These are phyloP conservation scores for Vombatus ursinus DNA, from an alignment of 2,113 vertebrate genomes.

Conservation along the genomic window DNA sequence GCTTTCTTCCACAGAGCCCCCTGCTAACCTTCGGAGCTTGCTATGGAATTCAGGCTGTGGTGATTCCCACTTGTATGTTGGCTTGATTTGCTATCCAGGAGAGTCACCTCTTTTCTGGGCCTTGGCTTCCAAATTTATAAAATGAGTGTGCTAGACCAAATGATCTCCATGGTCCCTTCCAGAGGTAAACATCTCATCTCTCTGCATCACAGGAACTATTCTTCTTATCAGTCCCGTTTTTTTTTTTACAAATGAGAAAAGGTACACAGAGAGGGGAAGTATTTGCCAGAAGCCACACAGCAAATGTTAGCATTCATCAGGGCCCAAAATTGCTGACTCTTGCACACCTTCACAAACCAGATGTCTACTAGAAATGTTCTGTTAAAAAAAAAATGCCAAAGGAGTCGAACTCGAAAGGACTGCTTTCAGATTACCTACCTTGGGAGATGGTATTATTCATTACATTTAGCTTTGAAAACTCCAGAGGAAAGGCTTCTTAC, in stretches of 20 bases:
- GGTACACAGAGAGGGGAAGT: background rate
- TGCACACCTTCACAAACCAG: constrained; percentile 9
- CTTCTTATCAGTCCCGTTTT: background rate
- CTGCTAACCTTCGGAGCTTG: background rate
- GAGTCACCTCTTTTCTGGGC: background rate
- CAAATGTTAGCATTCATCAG: constrained; percentile 43
- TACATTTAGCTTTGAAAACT: constrained; percentile 53
- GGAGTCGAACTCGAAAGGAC: background rate
- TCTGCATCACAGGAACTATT: background rate
- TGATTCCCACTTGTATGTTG: background rate
- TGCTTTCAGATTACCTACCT: background rate
- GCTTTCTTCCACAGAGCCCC: background rate
- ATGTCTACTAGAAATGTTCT: constrained; percentile 24
- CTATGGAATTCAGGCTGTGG: background rate
- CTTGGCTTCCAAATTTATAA: background rate
- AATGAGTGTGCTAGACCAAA: background rate
- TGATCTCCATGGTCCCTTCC: background rate
- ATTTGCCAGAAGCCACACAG: background rate
- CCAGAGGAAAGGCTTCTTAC: constrained; percentile 37
- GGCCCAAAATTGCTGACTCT: background rate
- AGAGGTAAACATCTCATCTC: background rate
- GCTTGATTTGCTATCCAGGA: background rate
- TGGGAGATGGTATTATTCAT: background rate
- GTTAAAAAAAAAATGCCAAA: background rate
- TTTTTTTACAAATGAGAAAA: background rate